Conservation (phyloP, 1,140 invertebrate genomes). For the Triops cancriformis region DNA sequence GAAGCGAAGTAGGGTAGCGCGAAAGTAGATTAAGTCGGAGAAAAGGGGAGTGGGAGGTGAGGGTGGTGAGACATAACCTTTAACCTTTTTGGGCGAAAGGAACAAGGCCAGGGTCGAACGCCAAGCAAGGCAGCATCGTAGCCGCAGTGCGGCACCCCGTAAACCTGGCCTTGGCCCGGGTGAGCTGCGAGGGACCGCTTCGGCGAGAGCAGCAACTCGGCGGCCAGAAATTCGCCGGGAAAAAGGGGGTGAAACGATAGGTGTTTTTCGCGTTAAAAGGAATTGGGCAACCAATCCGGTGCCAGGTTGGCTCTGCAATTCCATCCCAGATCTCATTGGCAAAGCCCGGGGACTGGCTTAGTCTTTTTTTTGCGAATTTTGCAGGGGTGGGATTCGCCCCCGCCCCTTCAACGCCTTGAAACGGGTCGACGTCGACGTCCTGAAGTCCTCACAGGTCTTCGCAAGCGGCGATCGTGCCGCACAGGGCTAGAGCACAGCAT, state of each 20-base stretch:
- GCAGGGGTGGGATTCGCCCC: neutral
- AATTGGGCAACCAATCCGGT: neutral
- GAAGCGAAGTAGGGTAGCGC: neutral
- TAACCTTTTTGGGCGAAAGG: neutral
- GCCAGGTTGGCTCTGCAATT: neutral
- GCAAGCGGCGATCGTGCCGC: neutral
- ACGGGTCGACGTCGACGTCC: neutral
- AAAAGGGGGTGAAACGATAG: neutral
- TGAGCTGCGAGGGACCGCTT: neutral
- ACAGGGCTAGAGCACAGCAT: neutral
- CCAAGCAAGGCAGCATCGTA: neutral
- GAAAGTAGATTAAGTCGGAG: neutral
- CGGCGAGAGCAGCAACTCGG: too few species aligned
- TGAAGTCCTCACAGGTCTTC: neutral
- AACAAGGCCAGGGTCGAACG: neutral
- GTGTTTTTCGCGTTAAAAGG: neutral
- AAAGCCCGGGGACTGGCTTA: neutral
- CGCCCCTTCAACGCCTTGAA: neutral
- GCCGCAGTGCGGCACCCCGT: constrained; percentile 6
- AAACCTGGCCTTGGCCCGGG: neutral
- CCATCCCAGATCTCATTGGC: neutral
- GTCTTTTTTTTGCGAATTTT: constrained; percentile 6
- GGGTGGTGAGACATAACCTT: neutral
- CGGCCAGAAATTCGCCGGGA: neutral
- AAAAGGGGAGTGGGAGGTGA: neutral